Base-by-base conservation (phyloP, 1,140 invertebrate genomes). In the Tenebrio molitor region DNA sequence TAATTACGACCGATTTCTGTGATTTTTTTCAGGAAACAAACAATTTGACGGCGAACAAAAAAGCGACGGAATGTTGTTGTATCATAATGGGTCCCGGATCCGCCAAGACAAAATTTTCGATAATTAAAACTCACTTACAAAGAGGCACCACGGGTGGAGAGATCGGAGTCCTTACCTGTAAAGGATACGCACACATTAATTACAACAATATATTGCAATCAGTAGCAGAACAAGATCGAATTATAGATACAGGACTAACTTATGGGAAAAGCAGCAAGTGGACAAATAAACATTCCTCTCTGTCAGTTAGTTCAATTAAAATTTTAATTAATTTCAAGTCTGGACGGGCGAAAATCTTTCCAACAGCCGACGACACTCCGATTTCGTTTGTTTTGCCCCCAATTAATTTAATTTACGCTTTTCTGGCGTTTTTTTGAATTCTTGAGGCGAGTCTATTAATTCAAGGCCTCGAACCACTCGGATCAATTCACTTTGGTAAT, bases 401-500 rank as follows among this genome's bases (percentile, higher is more conserved):
- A 39, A 39, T 39, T 39, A 39, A 39, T 8, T n/a, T 39, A n/a
- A n/a, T 7, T 39, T 39, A 3, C 36, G 6, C 36, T 7, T n/a
- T 2, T n/a, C 7, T 12, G 10, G 10, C 23, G 4, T 58, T 58
- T 58, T 58, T 12, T n/a, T n/a, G n/a, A 8, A 29, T 58, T 58
- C 50, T 17, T 39, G 12, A n/a, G n/a, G n/a, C n/a, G n/a, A n/a
- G n/a, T n/a, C n/a, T n/a, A n/a, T n/a, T n/a, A n/a, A n/a, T n/a
- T n/a, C n/a, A n/a, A n/a, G 19, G 14, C 50, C 50, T 58, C 29
- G 50, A 25, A 58, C 50, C 50, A 25, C 29, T 58, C 50, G 21
- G 29, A 58, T 58, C 50, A 58, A 58, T 58, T 50, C 15, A 21
- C 12, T 21, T 50, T 29, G 46, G 46, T 58, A 70, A 70, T 50